Conservation (phyloP, 2,888 invertebrate genomes). For the Epistrophe grossulariae region DNA sequence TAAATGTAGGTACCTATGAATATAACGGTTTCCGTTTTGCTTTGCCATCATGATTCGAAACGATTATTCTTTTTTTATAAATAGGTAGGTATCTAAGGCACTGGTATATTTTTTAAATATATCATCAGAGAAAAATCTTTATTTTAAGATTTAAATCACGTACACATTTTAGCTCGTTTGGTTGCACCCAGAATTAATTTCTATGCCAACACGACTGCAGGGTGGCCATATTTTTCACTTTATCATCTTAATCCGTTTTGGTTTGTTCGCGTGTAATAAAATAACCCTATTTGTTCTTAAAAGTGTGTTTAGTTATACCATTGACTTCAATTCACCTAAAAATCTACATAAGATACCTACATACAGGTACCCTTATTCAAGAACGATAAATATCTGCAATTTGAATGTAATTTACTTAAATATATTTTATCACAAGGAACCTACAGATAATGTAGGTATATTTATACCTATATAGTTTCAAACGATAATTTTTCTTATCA, state of each 20-base stretch:
- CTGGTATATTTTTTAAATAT: not conserved
- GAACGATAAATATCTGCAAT: not conserved
- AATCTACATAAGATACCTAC: too few relatives aligned
- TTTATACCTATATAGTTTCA: not conserved
- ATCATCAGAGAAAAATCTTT: not conserved
- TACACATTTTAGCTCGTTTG: slow-evolving; percentile 1
- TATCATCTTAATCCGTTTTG: not conserved
- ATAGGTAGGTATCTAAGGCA: not conserved
- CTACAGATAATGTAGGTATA: not conserved
- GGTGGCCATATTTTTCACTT: not conserved
- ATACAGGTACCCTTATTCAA: not conserved
- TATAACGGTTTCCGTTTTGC: not conserved
- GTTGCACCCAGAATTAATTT: slow-evolving; percentile 19
- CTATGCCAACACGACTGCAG: not conserved
- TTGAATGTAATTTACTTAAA: not conserved
- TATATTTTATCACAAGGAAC: not conserved
- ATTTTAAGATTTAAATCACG: slow-evolving; percentile 3
- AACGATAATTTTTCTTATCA: not conserved
- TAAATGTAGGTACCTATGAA: too few relatives aligned
- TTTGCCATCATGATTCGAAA: not conserved
- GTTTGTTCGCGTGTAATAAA: not conserved
- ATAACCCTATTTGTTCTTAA: not conserved
- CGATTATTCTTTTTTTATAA: not conserved
- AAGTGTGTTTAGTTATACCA: not conserved
- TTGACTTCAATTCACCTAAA: too few relatives aligned